phyloP scores from a whole-genome alignment of 2,888 invertebrate genomes.

The Laspeyria flexula region DNA sequence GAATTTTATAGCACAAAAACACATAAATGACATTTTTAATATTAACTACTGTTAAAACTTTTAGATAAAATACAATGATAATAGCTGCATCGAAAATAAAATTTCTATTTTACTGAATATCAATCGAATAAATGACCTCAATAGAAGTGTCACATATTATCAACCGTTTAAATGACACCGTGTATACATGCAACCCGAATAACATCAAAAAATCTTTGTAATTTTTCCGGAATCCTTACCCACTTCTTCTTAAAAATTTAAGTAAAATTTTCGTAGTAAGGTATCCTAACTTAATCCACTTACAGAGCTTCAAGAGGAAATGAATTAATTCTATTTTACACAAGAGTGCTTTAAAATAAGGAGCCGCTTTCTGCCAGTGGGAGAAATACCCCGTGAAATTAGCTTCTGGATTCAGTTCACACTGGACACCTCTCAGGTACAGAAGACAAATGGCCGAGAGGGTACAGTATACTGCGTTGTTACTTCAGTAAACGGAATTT shows the following conservation, averaged over 20 bases:
- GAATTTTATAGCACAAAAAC: no score
- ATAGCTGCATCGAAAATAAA: no score
- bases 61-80: no score
- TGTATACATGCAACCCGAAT: no score
- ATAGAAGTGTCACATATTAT: no score
- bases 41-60: no score
- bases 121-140: no score
- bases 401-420: constrained; percentile 74
- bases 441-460: constrained; percentile 69
- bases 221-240: no score
- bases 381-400: constrained; percentile 83
- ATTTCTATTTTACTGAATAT: no score
- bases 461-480: constrained; percentile 46
- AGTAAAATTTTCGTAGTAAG: constrained; percentile 42
- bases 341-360: constrained; percentile 71
- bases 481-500: constrained; percentile 51
- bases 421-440: constrained; percentile 78
- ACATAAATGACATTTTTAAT: no score
- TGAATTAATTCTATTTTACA: constrained; percentile 77
- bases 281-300: constrained; percentile 47
- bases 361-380: constrained; percentile 64
- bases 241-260: constrained; percentile 19
- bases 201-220: no score
- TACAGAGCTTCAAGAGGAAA: constrained; percentile 53
- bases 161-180: no score